Percentiles rank a stretch among this genome's conserved stretches.
phyloP scores from a whole-genome alignment of 2,113 vertebrate genomes.

The Gopherus evgoodei region DNA sequence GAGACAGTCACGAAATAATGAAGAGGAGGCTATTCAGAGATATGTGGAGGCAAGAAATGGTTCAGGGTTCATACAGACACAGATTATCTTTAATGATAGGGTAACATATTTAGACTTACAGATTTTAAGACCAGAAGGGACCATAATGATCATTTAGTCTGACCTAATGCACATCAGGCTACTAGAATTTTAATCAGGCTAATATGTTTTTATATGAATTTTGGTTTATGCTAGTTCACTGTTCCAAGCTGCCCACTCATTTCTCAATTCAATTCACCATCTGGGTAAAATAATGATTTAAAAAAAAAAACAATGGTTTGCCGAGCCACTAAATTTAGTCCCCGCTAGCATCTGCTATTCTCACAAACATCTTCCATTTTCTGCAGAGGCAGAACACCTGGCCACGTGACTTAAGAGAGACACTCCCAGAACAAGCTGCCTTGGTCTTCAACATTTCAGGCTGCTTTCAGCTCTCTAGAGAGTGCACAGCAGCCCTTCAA shows the following conservation, averaged over 20 bases:
- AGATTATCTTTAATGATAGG: neutral
- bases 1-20: neutral
- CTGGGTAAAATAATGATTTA: neutral
- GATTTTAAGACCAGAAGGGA: neutral
- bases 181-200: neutral
- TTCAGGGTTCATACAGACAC: neutral
- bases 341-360: neutral
- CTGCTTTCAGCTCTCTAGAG: neutral
- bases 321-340: neutral
- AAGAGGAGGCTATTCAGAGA: neutral
- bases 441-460: neutral
- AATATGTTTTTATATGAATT: neutral
- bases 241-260: neutral
- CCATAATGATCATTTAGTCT: neutral
- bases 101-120: neutral
- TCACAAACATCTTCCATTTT: neutral
- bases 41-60: neutral
- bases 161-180: neutral
- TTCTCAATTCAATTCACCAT: neutral
- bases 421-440: neutral
- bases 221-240: neutral
- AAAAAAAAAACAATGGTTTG: neutral
- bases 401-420: neutral
- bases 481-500: neutral
- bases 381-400: neutral